Conservation (phyloP, 1,140 invertebrate genomes). For the Phenacoccus solenopsis region DNA sequence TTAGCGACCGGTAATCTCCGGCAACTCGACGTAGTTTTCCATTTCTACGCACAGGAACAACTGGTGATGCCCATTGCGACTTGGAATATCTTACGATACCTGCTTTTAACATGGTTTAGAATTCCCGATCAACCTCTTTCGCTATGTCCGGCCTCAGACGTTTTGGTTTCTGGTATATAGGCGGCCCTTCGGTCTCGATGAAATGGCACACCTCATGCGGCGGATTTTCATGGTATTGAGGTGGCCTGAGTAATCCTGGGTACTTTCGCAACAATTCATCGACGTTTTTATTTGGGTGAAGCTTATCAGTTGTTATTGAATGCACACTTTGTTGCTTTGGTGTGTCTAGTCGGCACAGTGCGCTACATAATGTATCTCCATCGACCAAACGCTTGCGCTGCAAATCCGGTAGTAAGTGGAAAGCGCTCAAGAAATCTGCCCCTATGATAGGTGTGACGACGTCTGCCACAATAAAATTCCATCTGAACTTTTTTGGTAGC, state of each 20-base stretch:
- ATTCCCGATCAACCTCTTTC: background rate
- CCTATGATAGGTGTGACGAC: background rate
- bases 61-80: background rate
- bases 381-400: background rate
- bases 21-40: constrained; percentile 13
- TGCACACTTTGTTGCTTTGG: too few relatives aligned
- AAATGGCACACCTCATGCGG: background rate
- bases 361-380: background rate
- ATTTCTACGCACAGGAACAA: background rate
- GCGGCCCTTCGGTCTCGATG: background rate
- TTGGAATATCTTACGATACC: background rate
- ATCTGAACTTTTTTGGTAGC: background rate
- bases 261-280: background rate
- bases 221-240: background rate
- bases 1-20: constrained; percentile 32
- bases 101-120: background rate
- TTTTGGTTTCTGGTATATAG: background rate
- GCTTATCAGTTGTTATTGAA: too few relatives aligned
- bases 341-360: too few relatives aligned
- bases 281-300: too few relatives aligned
- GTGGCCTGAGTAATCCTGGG: background rate
- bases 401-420: background rate
- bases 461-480: background rate
- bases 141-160: background rate
- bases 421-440: background rate